Evolutionary conservation across 2,113 vertebrate genomes (phyloP), one percentile per base, ranked within the genome.

Genomic region (Thymallus thymallus): DNA sequence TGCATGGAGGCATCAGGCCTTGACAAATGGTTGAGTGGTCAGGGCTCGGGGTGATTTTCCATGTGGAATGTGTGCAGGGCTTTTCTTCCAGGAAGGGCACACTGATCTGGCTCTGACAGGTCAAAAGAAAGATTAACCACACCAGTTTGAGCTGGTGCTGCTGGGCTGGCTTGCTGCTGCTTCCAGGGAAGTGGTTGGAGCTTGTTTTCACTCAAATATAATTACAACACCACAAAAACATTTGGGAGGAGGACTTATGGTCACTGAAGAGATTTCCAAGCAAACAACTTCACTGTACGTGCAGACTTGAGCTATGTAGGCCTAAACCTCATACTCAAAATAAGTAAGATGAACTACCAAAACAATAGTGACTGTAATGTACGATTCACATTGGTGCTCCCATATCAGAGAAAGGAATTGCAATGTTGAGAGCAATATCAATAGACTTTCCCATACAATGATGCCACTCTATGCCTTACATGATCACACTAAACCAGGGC

Each of bases 1-100:
- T 41, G 60, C 75, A 78, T 82, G 77, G 73, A 81, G 82, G 72
- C 65, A 20, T 66, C 77, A 82, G 77, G 13, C 71, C 73, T 10
- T 76, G 81, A 85, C 76, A 73, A 80, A 78, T 78, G 14, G 35
- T 45, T 35, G 20, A 64, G 62, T 45, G 62, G 82, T 80, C 74
- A 71, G 35, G 35, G 9, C 35, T 41, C 35, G 35, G 35, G 35
- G 35, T 0, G 35, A 7, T 63, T 77, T 76, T 46, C 58, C 70
- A 60, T 29, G 56, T 68, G 72, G 71, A 73, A 79, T 78, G 76
- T 75, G 71, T 68, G 41, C 71, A 69, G 70, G 60, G 55, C 41
- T 63, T 72, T 48, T 72, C 71, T 63, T 24, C 29, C 9, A n/a
- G 23, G n/a, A 10, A 22, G 1, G 4, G 35, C 35, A 41, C 35